Evolutionary conservation across 2,113 vertebrate species (phyloP).

Genomic region (Budorcas taxicolor): DNA sequence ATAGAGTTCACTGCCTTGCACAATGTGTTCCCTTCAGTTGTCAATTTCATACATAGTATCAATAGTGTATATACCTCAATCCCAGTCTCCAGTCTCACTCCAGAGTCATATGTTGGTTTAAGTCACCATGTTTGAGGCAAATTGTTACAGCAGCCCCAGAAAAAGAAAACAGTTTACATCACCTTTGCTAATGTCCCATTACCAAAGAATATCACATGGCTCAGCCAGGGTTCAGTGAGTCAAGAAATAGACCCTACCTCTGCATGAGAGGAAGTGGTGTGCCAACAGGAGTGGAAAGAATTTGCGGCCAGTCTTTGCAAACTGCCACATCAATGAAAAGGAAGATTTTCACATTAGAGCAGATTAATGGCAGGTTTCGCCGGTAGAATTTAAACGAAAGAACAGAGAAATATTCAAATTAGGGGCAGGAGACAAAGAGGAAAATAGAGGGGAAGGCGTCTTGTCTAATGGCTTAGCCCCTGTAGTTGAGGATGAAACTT

Average conservation of each 20-base stretch:
- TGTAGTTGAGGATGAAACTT: neutral
- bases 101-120: neutral
- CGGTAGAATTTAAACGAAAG: neutral
- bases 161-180: neutral
- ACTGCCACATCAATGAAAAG: neutral
- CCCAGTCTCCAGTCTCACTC: neutral
- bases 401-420: neutral
- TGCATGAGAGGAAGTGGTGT: too few relatives aligned
- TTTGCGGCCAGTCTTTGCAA: neutral
- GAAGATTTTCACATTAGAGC: neutral
- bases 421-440: neutral
- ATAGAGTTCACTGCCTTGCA: neutral
- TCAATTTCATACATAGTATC: neutral
- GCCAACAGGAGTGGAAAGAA: neutral
- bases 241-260: neutral
- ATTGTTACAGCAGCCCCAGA: neutral
- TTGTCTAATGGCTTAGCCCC: neutral
- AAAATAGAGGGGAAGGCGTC: too few relatives aligned
- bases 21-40: neutral
- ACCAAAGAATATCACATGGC: neutral
- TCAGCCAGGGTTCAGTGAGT: neutral
- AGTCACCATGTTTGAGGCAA: too few relatives aligned
- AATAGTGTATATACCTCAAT: neutral
- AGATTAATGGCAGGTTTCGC: neutral
- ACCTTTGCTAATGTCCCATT: neutral